phyloP scores from a whole-genome alignment of 2,113 vertebrate species.

The Crotalus viridis region DNA sequence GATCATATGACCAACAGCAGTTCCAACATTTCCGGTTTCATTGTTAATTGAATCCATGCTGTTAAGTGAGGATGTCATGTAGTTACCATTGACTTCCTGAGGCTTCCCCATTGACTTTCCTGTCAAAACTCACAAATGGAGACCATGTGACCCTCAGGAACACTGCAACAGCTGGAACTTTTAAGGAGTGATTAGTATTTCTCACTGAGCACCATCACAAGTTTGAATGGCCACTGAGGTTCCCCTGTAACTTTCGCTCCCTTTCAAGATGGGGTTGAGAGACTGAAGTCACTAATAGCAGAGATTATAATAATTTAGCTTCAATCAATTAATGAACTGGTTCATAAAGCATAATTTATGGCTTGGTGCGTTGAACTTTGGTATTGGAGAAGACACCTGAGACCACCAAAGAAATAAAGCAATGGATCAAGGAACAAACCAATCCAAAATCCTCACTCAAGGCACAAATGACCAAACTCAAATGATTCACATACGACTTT shows the following conservation, averaged over 20 bases:
- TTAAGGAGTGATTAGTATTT: neutral
- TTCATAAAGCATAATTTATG: neutral
- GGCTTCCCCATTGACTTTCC: neutral
- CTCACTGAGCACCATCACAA: neutral
- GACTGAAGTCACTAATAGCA: neutral
- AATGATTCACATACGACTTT: neutral
- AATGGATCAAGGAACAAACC: neutral
- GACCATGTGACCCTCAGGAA: neutral
- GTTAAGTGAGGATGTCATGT: neutral
- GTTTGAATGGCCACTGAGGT: neutral
- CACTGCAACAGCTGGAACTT: neutral
- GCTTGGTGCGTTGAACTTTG: neutral
- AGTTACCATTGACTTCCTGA: neutral
- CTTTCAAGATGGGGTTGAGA: neutral
- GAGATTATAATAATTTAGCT: neutral
- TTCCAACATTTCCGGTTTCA: neutral
- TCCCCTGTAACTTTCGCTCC: neutral
- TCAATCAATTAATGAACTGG: neutral
- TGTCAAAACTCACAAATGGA: neutral
- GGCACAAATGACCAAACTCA: neutral
- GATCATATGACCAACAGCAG: neutral
- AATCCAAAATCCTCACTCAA: neutral
- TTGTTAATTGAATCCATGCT: neutral
- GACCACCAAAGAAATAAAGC: neutral
- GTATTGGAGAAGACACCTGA: neutral